Conservation (phyloP, 1,140 invertebrate species). For the Aricia agestis region DNA sequence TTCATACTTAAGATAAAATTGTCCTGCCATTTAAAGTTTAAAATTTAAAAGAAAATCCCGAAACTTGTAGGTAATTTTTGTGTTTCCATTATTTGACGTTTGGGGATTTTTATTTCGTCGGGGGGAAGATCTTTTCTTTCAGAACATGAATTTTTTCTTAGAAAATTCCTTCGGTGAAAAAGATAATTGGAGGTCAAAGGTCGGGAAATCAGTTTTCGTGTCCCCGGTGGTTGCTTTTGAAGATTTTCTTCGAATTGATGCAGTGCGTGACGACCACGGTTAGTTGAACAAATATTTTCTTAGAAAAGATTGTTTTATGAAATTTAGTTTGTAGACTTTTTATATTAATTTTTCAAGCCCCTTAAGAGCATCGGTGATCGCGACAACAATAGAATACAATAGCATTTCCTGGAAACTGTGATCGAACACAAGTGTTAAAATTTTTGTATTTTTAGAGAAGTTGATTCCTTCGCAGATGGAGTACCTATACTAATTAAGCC, state of each 20-base stretch:
- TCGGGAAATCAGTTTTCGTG: not conserved
- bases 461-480: too few relatives aligned
- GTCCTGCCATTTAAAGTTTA: too few relatives aligned
- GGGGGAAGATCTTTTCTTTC: not conserved
- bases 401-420: too few relatives aligned
- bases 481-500: too few relatives aligned
- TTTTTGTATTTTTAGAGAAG: too few relatives aligned
- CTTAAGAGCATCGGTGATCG: too few relatives aligned
- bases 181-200: constrained; percentile 8
- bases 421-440: too few relatives aligned
- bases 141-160: not conserved
- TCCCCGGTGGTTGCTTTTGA: constrained; percentile 6
- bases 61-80: not conserved
- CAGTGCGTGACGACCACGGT: not conserved
- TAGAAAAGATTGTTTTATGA: not conserved
- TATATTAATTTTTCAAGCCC: too few relatives aligned
- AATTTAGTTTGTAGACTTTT: not conserved
- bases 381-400: too few relatives aligned
- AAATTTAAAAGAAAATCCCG: not conserved
- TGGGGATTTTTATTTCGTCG: not conserved
- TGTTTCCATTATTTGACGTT: not conserved
- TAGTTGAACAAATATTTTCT: not conserved
- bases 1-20: too few relatives aligned
- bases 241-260: not conserved
- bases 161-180: not conserved